Percentiles rank a stretch among this genome's conserved stretches.
Evolutionary conservation across 2,888 invertebrate species (phyloP).

Genomic region (Callimorpha dominula): DNA sequence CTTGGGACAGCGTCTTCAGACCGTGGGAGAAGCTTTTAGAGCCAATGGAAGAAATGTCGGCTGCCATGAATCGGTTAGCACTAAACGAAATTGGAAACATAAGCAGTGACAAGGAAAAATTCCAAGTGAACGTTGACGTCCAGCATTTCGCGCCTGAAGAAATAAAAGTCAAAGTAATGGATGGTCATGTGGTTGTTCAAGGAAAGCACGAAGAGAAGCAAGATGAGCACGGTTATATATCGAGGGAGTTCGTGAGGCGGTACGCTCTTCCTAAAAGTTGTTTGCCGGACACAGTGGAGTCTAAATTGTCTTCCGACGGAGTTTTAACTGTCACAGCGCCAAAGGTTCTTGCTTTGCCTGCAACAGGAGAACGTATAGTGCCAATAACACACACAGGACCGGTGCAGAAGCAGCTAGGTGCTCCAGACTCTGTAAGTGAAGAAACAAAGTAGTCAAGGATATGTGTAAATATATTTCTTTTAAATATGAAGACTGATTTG

Average conservation of each 20-base stretch:
- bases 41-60: slow-evolving; percentile 70
- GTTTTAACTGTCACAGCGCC: slow-evolving; percentile 92
- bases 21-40: slow-evolving; percentile 60
- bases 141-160: slow-evolving; percentile 92
- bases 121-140: slow-evolving; percentile 91
- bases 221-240: slow-evolving; percentile 91
- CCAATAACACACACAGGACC: slow-evolving; percentile 88
- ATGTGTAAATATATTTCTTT: slow-evolving; percentile 19
- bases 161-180: slow-evolving; percentile 90
- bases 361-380: slow-evolving; percentile 85
- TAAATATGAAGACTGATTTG: slow-evolving; percentile 65
- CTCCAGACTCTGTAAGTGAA: slow-evolving; percentile 30
- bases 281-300: slow-evolving; percentile 90
- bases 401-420: slow-evolving; percentile 69
- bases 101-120: slow-evolving; percentile 84
- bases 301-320: slow-evolving; percentile 92
- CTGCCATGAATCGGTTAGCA: slow-evolving; percentile 73
- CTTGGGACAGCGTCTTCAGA: slow-evolving; percentile 56
- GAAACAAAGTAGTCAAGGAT: slow-evolving; percentile 10
- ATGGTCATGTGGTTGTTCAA: slow-evolving; percentile 89
- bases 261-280: slow-evolving; percentile 91
- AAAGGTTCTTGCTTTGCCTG: slow-evolving; percentile 72
- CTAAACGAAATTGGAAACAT: slow-evolving; percentile 78
- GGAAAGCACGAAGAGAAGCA: slow-evolving; percentile 92
- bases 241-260: slow-evolving; percentile 90